These are phyloP conservation scores for Cheirogaleus major DNA, from an alignment of 2,797 vertebrate genomes.

Conservation along the genomic window DNA sequence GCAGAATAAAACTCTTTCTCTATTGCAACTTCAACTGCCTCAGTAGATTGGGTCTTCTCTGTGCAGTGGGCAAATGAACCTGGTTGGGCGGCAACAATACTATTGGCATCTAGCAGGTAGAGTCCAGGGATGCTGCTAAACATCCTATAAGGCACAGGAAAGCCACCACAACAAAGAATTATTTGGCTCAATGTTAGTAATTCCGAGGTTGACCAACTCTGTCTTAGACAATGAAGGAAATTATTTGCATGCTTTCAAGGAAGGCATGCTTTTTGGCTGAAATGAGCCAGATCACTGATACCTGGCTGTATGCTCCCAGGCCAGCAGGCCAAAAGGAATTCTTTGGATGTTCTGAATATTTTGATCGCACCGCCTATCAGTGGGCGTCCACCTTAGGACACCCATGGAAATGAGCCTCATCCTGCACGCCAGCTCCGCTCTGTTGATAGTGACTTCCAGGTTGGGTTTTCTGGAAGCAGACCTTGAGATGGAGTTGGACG, in stretches of 20 bases:
- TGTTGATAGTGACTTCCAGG: neutral
- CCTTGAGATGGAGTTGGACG: neutral
- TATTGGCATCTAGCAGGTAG: neutral
- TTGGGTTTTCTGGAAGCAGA: neutral
- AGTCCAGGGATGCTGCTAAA: neutral
- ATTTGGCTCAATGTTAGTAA: neutral
- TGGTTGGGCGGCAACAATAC: neutral
- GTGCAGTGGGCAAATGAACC: too few species aligned
- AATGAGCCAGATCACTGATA: neutral
- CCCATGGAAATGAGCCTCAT: neutral
- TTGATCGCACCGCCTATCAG: neutral
- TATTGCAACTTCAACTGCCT: too few species aligned
- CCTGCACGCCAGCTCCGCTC: neutral
- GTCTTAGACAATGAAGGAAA: neutral
- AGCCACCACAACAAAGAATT: neutral
- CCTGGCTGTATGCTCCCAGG: neutral
- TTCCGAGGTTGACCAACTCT: neutral
- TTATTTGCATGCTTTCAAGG: neutral
- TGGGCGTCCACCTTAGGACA: neutral
- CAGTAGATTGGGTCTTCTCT: too few species aligned
- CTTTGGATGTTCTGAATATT: neutral
- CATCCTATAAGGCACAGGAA: neutral
- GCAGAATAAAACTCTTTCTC: too few species aligned
- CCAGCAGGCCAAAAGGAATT: neutral
- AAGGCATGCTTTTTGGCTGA: neutral